Evolutionary conservation across 2,113 vertebrate genomes (phyloP), one percentile per base, ranked within the genome.

Genomic region (Syrrhaptes paradoxus): DNA sequence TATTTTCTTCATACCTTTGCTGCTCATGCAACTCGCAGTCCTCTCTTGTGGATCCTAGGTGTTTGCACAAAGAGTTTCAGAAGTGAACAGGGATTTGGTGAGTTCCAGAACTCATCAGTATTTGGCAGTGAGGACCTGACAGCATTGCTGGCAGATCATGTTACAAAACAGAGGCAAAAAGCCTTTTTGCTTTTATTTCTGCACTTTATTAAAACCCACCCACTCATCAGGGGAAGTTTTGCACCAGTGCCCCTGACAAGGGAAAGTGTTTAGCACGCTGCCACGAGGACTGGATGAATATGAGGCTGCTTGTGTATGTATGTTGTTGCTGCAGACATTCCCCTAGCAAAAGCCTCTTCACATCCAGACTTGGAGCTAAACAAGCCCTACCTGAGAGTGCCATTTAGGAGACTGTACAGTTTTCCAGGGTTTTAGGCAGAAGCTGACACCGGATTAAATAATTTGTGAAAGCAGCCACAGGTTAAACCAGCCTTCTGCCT

Each of bases 101-200:
- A 74, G 31, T 71, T 95, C 80, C 80, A 94, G 73, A 70, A 46
- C 28, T 74, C 68, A 59, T 51, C 59, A 62, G 36, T 26, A 13
- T 55, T 92, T 91, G 75, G 68, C 84, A 91, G 48, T 36, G 58
- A 58, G 21, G 65, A 78, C 48, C 48, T 1, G 9, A 48, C 43
- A 4, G 4, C 76, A 81, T 38, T 2, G 2, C 38, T 8, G 2
- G 52, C 52, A 59, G 34, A 78, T 38, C 1, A 51, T 7, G 22
- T 74, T 93, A 74, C n/a, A 63, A 87, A 96, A 74, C 36, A 84
- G 55, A 89, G 38, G 38, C 61, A 94, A 95, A 89, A 87, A 11
- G 29, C 25, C 10, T 38, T 80, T 89, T 94, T 81, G 15, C 31
- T 80, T 79, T 77, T 32, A 66, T 89, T 95, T 94, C 48, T 66